Percentiles rank a stretch among this genome's conserved stretches.
Conservation (phyloP, 2,113 vertebrate species). For the Miniopterus natalensis region DNA sequence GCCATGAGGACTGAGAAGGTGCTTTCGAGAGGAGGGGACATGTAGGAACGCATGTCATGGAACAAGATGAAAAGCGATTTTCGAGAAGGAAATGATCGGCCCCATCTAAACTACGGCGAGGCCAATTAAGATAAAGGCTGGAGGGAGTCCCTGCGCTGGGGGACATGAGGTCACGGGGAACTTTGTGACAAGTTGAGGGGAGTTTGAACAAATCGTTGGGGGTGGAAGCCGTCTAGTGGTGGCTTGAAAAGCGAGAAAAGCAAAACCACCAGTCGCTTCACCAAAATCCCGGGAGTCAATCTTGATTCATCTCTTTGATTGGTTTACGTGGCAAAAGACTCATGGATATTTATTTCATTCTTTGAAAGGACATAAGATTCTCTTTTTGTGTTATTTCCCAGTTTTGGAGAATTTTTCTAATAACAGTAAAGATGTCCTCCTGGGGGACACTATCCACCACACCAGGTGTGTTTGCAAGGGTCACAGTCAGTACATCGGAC, state of each 20-base stretch:
- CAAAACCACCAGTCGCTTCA: neutral
- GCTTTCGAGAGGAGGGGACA: neutral
- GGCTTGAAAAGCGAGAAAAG: neutral
- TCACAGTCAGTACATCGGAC: neutral
- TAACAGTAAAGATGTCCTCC: neutral
- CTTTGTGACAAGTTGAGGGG: neutral
- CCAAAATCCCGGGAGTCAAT: neutral
- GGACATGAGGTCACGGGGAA: constrained; percentile 15
- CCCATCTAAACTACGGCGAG: neutral
- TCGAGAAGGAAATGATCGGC: neutral
- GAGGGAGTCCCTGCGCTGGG: neutral
- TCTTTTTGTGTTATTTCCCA: neutral
- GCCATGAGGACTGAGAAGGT: neutral
- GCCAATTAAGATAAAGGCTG: neutral
- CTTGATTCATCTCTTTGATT: neutral
- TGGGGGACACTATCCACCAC: neutral
- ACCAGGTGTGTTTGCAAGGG: neutral
- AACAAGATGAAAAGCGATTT: neutral
- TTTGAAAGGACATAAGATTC: neutral
- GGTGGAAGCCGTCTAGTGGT: neutral
- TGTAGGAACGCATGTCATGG: neutral
- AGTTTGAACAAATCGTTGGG: neutral
- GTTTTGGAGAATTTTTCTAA: neutral
- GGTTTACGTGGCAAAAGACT: neutral
- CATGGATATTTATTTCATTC: neutral